A percentile compares a stretch with the other conserved stretches of the same genome.
Conservation (phyloP, 1,140 invertebrate species). For the Listronotus oregonensis region DNA sequence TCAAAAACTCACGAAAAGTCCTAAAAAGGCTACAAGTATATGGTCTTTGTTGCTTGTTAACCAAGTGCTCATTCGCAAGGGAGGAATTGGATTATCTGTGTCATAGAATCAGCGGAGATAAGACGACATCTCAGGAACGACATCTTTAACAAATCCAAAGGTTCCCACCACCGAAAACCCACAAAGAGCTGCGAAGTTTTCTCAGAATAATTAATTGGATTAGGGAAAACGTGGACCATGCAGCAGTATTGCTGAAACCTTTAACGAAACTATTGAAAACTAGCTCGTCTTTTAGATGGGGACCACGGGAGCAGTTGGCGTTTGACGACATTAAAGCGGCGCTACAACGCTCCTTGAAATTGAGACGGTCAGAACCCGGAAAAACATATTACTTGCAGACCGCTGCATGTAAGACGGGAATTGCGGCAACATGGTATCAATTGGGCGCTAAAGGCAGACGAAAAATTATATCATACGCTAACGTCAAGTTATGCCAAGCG, state of each 20-base stretch:
- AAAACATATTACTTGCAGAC: slow-evolving; percentile 46
- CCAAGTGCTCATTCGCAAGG: too few species aligned
- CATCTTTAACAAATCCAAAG: not conserved
- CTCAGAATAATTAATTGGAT: slow-evolving; percentile 42
- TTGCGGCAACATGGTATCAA: slow-evolving; percentile 46
- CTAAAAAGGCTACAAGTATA: too few species aligned
- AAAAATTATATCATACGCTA: slow-evolving; percentile 29
- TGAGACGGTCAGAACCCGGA: slow-evolving; percentile 41
- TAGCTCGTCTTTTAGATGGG: slow-evolving; percentile 1
- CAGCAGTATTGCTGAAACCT: slow-evolving; percentile 10
- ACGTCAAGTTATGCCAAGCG: slow-evolving; percentile 13
- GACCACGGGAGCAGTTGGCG: not conserved
- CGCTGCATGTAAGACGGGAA: slow-evolving; percentile 34
- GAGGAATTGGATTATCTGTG: too few species aligned
- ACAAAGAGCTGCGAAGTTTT: slow-evolving; percentile 38
- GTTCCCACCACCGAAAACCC: not conserved
- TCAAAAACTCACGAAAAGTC: too few species aligned
- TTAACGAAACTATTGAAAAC: slow-evolving; percentile 34
- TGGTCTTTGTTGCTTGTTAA: too few species aligned
- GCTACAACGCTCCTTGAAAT: slow-evolving; percentile 31
- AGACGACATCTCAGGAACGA: slow-evolving; percentile 6
- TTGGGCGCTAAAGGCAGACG: slow-evolving; percentile 11
- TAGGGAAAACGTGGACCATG: slow-evolving; percentile 41
- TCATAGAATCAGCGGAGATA: too few species aligned
- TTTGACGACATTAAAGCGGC: slow-evolving; percentile 46